Conservation (phyloP, 2,888 invertebrate genomes). For the Stratiomys singularior region DNA sequence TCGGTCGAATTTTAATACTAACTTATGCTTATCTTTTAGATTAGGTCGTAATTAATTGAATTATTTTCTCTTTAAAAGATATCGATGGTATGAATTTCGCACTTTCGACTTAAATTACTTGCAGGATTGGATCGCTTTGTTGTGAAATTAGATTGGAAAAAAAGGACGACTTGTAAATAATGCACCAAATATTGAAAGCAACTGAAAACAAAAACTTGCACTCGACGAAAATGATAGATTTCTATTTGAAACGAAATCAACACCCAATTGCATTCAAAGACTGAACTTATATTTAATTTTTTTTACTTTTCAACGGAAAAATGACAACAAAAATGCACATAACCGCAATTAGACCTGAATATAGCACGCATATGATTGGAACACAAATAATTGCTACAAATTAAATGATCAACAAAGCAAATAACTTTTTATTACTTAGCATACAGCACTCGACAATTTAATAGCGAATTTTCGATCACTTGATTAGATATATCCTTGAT, state of each 20-base stretch:
- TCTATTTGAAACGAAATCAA: background rate
- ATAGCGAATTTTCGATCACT: no score
- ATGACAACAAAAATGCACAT: constrained; percentile 20
- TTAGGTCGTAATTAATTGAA: constrained; percentile 24
- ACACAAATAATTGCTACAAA: background rate
- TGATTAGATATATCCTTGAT: no score
- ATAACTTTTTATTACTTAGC: background rate
- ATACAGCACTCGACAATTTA: no score
- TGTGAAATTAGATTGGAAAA: background rate
- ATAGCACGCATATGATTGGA: background rate
- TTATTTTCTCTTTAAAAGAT: background rate
- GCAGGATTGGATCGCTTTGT: background rate
- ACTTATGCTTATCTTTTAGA: background rate
- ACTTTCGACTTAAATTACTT: background rate
- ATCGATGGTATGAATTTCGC: background rate
- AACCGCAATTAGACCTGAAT: background rate
- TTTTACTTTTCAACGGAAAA: background rate
- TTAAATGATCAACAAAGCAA: background rate
- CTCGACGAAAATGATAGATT: no score
- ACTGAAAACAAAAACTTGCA: no score
- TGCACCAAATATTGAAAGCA: background rate
- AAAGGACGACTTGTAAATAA: background rate
- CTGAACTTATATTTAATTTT: background rate
- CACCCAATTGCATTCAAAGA: background rate
- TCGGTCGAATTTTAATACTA: background rate